These are phyloP conservation scores for Ceratosolen fusciceps DNA, from an alignment of 1,140 invertebrate genomes.

Conservation along the genomic window DNA sequence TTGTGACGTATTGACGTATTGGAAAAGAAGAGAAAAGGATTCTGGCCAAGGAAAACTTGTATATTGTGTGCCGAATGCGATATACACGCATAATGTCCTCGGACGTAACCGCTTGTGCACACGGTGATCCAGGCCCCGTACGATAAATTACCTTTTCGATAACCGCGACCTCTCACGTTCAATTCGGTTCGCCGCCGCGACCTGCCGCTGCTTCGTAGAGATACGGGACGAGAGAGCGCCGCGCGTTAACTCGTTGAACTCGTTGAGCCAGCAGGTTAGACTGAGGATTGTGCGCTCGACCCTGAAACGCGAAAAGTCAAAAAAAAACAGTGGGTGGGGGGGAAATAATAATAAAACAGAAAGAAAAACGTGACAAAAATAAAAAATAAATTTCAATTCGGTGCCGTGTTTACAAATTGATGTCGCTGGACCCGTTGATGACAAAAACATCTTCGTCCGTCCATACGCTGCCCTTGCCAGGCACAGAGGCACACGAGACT, in stretches of 20 bases:
- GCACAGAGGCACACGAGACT: background rate
- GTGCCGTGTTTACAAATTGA: too few relatives aligned
- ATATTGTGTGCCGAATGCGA: slow-evolving; percentile 2
- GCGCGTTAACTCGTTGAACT: slow-evolving; percentile 6
- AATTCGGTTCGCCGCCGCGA: too few relatives aligned
- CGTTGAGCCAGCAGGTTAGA: too few relatives aligned
- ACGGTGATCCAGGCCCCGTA: background rate
- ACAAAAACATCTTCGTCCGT: too few relatives aligned
- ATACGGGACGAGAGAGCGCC: background rate
- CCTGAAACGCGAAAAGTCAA: background rate
- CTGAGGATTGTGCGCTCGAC: background rate
- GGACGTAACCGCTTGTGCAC: background rate
- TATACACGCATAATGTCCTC: background rate
- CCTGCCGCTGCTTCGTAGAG: slow-evolving; percentile 4
- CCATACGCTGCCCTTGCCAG: background rate
- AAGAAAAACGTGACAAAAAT: too few relatives aligned
- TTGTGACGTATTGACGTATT: background rate
- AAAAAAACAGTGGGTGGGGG: background rate
- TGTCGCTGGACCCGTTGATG: too few relatives aligned
- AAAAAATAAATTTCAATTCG: background rate
- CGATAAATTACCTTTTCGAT: slow-evolving; percentile 41
- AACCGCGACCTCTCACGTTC: too few relatives aligned
- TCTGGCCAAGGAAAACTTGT: slow-evolving; percentile 24
- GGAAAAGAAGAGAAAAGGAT: background rate
- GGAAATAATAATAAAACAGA: background rate